phyloP scores from a whole-genome alignment of 2,888 invertebrate species.

The Cerastis rubricosa region DNA sequence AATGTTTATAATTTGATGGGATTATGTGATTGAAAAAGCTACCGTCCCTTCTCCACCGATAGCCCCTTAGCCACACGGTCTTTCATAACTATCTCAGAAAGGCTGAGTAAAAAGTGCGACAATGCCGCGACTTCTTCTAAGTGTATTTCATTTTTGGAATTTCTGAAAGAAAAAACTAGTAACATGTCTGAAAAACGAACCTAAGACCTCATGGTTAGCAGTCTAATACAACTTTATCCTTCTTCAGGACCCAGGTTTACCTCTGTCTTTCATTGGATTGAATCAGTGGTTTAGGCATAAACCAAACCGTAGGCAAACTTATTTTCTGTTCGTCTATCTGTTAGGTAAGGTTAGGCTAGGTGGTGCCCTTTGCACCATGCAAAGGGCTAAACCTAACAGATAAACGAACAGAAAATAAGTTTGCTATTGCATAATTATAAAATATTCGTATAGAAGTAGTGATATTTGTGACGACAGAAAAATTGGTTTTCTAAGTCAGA shows the following conservation, averaged over 20 bases:
- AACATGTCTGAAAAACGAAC: too few species aligned
- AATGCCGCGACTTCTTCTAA: not conserved
- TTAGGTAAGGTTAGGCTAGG: too few species aligned
- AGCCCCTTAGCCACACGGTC: not conserved
- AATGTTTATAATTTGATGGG: not conserved
- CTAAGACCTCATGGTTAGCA: too few species aligned
- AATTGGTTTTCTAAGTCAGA: not conserved
- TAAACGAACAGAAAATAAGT: not conserved
- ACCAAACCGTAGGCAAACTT: too few species aligned
- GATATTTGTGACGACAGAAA: not conserved
- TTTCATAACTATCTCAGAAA: too few species aligned
- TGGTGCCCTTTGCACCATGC: too few species aligned
- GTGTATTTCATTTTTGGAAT: too few species aligned
- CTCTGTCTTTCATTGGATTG: not conserved
- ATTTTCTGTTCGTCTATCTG: too few species aligned
- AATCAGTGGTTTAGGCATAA: not conserved
- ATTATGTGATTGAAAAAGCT: not conserved
- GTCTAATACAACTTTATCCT: not conserved
- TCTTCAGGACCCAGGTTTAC: not conserved
- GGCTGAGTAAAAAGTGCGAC: not conserved
- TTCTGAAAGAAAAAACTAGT: too few species aligned
- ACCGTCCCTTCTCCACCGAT: not conserved
- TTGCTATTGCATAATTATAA: not conserved
- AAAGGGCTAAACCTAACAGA: not conserved
- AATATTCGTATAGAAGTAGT: not conserved